These are phyloP conservation scores for Hylyphantes graminicola DNA, from an alignment of 1,140 invertebrate species.

Conservation along the genomic window DNA sequence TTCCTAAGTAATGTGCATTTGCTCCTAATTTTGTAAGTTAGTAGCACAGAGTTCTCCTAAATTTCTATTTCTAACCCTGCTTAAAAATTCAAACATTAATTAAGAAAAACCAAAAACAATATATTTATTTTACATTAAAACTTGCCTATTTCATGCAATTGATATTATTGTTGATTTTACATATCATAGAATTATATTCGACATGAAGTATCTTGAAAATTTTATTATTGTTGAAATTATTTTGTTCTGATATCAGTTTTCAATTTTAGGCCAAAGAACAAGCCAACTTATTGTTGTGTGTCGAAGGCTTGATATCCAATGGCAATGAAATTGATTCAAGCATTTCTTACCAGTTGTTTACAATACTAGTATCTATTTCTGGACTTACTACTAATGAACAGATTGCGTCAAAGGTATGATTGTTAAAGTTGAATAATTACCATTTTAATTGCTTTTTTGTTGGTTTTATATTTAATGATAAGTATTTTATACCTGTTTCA, in stretches of 20 bases:
- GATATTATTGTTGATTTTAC: too few relatives aligned
- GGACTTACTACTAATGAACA: conserved; percentile 23
- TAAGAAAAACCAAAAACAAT: too few relatives aligned
- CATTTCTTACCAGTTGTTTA: conserved; percentile 4
- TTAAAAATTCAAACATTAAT: too few relatives aligned
- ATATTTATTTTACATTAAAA: too few relatives aligned
- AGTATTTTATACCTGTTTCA: too few relatives aligned
- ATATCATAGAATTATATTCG: too few relatives aligned
- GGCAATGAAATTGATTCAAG: background rate
- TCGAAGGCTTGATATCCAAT: conserved; percentile 6
- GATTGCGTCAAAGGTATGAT: conserved; percentile 17
- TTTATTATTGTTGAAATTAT: background rate
- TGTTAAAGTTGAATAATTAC: too few relatives aligned
- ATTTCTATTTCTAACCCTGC: too few relatives aligned
- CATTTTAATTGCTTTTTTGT: background rate
- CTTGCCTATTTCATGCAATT: too few relatives aligned
- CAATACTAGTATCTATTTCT: conserved; percentile 25
- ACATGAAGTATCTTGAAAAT: background rate
- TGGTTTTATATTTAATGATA: background rate
- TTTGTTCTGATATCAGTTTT: background rate
- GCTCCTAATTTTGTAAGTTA: too few relatives aligned
- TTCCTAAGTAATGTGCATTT: too few relatives aligned
- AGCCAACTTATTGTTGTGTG: conserved; percentile 40
- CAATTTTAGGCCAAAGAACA: conserved; percentile 30
- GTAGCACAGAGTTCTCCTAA: too few relatives aligned